A percentile compares a stretch with the other conserved stretches of the same genome.
phyloP scores from a whole-genome alignment of 2,113 vertebrate species.

The Orthonyx spaldingii region DNA sequence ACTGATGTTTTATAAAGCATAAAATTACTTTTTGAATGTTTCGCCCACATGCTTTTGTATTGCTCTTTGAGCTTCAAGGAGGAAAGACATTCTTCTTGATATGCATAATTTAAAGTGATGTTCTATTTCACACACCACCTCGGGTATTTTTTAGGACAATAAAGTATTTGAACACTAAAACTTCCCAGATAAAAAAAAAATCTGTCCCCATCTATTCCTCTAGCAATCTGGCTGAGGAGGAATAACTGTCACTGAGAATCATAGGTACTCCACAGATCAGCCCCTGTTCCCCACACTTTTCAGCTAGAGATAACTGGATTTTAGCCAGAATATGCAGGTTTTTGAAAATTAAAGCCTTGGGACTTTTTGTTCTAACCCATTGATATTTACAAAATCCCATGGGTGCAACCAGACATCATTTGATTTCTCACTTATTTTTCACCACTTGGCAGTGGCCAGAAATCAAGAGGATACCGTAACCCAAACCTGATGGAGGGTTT shows the following conservation, averaged over 20 bases:
- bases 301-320: background rate
- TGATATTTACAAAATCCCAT: background rate
- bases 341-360: background rate
- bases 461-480: background rate
- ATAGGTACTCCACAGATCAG: background rate
- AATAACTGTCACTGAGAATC: background rate
- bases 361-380: background rate
- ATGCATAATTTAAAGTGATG: slow-evolving; percentile 30
- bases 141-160: background rate
- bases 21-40: slow-evolving; percentile 35
- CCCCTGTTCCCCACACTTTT: background rate
- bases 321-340: background rate
- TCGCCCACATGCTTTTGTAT: background rate
- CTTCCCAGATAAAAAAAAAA: background rate
- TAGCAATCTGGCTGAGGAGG: background rate
- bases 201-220: background rate
- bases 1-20: slow-evolving; percentile 25
- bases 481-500: background rate
- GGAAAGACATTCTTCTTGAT: background rate
- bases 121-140: background rate
- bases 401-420: background rate
- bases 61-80: slow-evolving; percentile 6
- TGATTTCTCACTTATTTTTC: background rate
- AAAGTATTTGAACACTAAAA: background rate
- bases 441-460: background rate